Base-by-base conservation (phyloP, 2,888 invertebrate species). In the Tanypteryx hageni region DNA sequence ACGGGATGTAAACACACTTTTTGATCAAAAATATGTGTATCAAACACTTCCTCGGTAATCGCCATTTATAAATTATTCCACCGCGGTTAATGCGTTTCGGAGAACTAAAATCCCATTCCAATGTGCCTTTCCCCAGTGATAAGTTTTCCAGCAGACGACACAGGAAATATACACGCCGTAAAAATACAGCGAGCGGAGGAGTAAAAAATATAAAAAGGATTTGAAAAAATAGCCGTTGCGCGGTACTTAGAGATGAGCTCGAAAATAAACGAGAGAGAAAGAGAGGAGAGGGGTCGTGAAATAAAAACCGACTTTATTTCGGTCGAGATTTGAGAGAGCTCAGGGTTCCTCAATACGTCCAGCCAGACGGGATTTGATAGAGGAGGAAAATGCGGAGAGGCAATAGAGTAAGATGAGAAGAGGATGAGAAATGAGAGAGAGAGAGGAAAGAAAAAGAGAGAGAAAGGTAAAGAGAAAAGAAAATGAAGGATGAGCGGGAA, bases 91-190 rank as follows among this genome's bases (percentile, higher is more conserved):
- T 44, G 44, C 44, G 5, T 44, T 44, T 44, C 44, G 44, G 5
- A 44, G 44, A 44, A 44, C 44, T 44, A 44, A 44, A 44, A 44
- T 44, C 44, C 44, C 44, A 44, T 44, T 76, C 22, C 76, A 27
- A 27, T 27, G 76, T 22, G 76, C 76, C 22, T 76, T 44, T 27
- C 11, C 22, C 13, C 76, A 76, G 11, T 27, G 76, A 27, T 76
- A 27, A 76, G 27, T 76, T 76, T 68, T 76, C 76, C 76, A 18
- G 27, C 13, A 76, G 76, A 76, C 10, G 76, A 27, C 22, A 13
- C 76, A 76, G 76, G 76, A 76, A 76, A 76, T 76, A 27, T 76
- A 76, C 13, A 76, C 22, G 76, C 76, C 76, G 27, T 76, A 76
- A 76, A 44, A 76, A 76, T 68, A 22, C 68, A n/a, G 4, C 22